Percentiles rank a stretch among this genome's conserved stretches.
Conservation (phyloP, 1,140 invertebrate genomes). For the Calliphora vicina region DNA sequence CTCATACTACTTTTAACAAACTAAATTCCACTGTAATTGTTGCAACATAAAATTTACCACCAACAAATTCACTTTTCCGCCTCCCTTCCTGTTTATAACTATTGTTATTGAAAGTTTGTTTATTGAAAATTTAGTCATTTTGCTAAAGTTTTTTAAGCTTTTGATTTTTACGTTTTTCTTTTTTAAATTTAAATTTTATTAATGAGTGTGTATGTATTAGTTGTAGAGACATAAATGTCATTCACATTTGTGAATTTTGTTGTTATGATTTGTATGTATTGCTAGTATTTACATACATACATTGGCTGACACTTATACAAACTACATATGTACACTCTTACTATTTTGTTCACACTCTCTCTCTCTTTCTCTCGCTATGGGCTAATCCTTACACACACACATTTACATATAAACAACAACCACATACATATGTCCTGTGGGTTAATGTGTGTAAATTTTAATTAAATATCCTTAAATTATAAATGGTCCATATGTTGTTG, state of each 20-base stretch:
- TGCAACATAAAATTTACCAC: neutral
- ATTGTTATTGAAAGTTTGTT: no score
- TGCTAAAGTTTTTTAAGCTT: neutral
- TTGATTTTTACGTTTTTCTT: neutral
- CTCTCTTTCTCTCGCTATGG: no score
- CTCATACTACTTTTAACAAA: neutral
- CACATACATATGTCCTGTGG: no score
- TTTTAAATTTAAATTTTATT: neutral
- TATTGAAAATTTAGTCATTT: neutral
- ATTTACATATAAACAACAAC: neutral
- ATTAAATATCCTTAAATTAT: slow-evolving; percentile 3
- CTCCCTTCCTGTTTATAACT: neutral
- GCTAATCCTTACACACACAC: neutral
- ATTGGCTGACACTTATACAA: neutral
- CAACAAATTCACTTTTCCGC: neutral
- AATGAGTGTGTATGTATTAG: neutral
- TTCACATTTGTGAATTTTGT: neutral
- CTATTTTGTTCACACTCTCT: neutral
- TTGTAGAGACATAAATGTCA: neutral
- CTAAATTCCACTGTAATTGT: neutral
- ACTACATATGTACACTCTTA: no score
- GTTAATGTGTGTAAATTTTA: neutral
- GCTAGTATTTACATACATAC: neutral
- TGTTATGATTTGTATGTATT: neutral
- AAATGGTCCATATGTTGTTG: slow-evolving; percentile 2